Percentiles rank a stretch among this genome's conserved stretches.
Conservation (phyloP, 1,140 invertebrate species). For the Dendrolimus punctatus region DNA sequence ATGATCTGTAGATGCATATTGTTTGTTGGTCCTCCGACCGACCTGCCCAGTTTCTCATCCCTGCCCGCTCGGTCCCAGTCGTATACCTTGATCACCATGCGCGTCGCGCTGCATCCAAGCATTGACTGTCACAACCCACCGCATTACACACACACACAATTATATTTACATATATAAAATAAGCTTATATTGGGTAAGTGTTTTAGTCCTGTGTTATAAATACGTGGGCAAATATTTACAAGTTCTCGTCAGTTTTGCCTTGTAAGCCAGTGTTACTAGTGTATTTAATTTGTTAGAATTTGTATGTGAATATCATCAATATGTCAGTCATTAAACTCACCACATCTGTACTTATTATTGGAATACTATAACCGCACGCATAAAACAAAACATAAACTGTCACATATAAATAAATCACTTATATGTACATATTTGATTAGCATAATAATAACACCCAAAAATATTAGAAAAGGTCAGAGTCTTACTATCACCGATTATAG, state of each 20-base stretch:
- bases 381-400: constrained; percentile 10
- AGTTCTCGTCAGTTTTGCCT: no score
- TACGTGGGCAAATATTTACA: background rate
- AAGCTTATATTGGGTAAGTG: background rate
- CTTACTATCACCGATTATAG: constrained; percentile 12
- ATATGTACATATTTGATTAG: no score
- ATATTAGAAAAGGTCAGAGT: constrained; percentile 3
- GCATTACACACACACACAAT: constrained; percentile 28
- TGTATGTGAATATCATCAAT: no score
- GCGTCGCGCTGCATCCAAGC: constrained; percentile 40
- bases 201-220: constrained; percentile 4
- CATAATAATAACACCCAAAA: no score
- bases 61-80: constrained; percentile 86
- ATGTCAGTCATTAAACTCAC: constrained; percentile 7
- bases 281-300: no score
- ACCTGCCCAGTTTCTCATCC: constrained; percentile 89
- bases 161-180: constrained; percentile 4
- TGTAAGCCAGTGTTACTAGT: no score
- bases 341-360: constrained; percentile 1
- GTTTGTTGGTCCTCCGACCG: constrained; percentile 17
- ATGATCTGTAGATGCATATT: background rate
- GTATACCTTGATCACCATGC: constrained; percentile 65
- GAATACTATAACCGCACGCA: constrained; percentile 4
- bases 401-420: no score
- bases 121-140: constrained; percentile 60